phyloP scores from a whole-genome alignment of 2,888 invertebrate genomes.

The Aromia moschata region DNA sequence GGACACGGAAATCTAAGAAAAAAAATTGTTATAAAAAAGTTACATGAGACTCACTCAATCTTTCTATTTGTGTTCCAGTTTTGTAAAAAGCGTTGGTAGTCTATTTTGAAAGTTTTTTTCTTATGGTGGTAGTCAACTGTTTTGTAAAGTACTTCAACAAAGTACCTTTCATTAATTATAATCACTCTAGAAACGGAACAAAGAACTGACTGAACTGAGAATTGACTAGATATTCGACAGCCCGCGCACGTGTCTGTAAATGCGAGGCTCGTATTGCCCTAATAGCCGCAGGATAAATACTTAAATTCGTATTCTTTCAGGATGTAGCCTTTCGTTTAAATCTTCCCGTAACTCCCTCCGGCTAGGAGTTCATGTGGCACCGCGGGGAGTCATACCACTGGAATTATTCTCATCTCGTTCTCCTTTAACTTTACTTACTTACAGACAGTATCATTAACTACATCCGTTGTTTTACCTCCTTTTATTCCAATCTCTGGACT shows the following conservation, averaged over 20 bases:
- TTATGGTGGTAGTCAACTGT: no score
- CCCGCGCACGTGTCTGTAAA: not conserved
- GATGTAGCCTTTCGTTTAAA: conserved; percentile 37
- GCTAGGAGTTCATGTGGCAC: conserved; percentile 40
- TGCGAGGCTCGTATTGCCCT: not conserved
- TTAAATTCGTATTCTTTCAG: conserved; percentile 25
- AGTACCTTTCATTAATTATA: no score
- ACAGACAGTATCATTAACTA: conserved; percentile 55
- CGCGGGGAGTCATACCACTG: conserved; percentile 42
- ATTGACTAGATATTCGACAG: no score
- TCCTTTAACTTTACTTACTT: conserved; percentile 54
- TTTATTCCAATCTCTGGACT: conserved; percentile 40
- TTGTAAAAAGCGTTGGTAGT: no score
- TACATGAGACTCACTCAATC: no score
- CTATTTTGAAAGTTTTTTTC: no score
- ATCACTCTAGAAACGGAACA: no score
- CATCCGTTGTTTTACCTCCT: conserved; percentile 54
- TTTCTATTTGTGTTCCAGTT: no score
- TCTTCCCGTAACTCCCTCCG: conserved; percentile 30
- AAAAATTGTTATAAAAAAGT: no score
- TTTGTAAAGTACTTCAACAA: no score
- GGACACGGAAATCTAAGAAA: no score
- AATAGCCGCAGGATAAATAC: conserved; percentile 12
- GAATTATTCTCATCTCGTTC: conserved; percentile 57
- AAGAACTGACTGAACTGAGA: no score